These are phyloP conservation scores for Geophilus truncorum DNA, from an alignment of 2,888 invertebrate genomes.

Conservation along the genomic window DNA sequence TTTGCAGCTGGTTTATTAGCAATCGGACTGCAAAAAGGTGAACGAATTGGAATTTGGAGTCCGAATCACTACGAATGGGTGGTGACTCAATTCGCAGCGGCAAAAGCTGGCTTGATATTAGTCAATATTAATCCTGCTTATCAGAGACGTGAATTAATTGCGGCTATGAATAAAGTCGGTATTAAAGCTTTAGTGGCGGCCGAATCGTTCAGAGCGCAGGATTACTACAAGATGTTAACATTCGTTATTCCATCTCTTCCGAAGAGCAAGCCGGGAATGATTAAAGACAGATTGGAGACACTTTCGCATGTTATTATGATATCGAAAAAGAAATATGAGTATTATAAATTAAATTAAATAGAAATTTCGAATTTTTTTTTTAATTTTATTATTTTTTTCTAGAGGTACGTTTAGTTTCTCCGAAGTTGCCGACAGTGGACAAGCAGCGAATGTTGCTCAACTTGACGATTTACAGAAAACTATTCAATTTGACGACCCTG, in stretches of 20 bases:
- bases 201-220: slow-evolving; percentile 58
- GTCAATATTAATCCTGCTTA: slow-evolving; percentile 74
- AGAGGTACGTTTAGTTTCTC: background rate
- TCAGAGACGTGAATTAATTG: slow-evolving; percentile 63
- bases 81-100: slow-evolving; percentile 62
- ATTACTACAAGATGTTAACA: slow-evolving; percentile 51
- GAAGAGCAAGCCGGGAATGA: background rate
- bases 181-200: slow-evolving; percentile 63
- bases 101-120: slow-evolving; percentile 65
- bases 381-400: background rate
- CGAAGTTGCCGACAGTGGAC: slow-evolving; percentile 45
- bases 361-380: too few relatives aligned
- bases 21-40: slow-evolving; percentile 64
- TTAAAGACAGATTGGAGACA: background rate
- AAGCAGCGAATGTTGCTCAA: slow-evolving; percentile 44
- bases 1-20: slow-evolving; percentile 67
- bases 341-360: slow-evolving; percentile 41
- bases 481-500: slow-evolving; percentile 62
- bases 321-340: slow-evolving; percentile 56
- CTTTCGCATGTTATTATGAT: slow-evolving; percentile 53
- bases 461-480: slow-evolving; percentile 52
- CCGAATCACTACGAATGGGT: slow-evolving; percentile 75
- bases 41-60: slow-evolving; percentile 72
- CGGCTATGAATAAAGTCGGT: slow-evolving; percentile 65
- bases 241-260: background rate